Percentiles rank a stretch among this genome's conserved stretches.
Conservation (phyloP, 1,140 invertebrate genomes). For the Drosophila hydei region DNA sequence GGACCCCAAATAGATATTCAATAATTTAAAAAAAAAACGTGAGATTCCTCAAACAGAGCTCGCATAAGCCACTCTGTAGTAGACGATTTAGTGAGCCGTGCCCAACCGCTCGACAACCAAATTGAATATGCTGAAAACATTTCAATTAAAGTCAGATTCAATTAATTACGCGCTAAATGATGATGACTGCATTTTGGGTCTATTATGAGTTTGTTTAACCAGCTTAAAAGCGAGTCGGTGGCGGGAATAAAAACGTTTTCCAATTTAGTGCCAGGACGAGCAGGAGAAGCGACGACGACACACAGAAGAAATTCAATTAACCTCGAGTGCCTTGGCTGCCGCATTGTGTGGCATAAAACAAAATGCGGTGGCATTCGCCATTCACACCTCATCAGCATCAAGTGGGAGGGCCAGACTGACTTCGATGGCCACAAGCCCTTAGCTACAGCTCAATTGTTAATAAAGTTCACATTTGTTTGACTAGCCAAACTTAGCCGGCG, state of each 20-base stretch:
- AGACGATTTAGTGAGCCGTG: no score
- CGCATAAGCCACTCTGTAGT: no score
- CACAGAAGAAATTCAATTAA: constrained; percentile 76
- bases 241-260: constrained; percentile 58
- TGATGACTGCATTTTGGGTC: constrained; percentile 47
- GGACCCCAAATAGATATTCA: no score
- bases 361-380: constrained; percentile 71
- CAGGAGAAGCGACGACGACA: constrained; percentile 8
- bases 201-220: constrained; percentile 55
- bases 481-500: constrained; percentile 35
- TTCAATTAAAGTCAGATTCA: constrained; percentile 75
- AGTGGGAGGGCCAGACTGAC: not conserved
- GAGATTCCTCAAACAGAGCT: no score
- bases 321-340: constrained; percentile 68
- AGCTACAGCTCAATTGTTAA: constrained; percentile 31
- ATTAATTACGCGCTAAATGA: constrained; percentile 65
- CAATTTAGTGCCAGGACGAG: constrained; percentile 41
- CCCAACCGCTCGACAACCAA: constrained; percentile 34
- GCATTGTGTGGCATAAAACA: constrained; percentile 69
- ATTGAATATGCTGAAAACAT: constrained; percentile 54
- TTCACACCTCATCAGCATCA: constrained; percentile 79
- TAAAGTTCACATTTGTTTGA: constrained; percentile 49
- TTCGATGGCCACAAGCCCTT: constrained; percentile 13
- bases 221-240: constrained; percentile 55
- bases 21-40: no score